Percentiles rank a stretch among this genome's conserved stretches.
These are phyloP conservation scores for Idaea biselata DNA, from an alignment of 2,888 invertebrate genomes.

Conservation along the genomic window DNA sequence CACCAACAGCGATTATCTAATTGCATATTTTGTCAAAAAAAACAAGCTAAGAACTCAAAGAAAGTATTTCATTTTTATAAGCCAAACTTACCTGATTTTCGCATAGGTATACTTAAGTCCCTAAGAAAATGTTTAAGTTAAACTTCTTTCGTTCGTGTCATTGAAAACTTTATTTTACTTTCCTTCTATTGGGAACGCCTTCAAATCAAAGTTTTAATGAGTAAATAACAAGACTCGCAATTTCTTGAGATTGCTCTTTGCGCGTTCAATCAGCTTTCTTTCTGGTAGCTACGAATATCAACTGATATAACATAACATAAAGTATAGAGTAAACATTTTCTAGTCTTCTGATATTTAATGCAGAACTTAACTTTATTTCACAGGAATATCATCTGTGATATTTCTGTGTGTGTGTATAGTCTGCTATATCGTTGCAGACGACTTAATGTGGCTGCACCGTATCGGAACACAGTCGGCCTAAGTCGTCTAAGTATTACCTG, in stretches of 20 bases:
- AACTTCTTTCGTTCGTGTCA: constrained; percentile 46
- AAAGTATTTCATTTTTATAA: background rate
- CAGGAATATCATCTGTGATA: too few relatives aligned
- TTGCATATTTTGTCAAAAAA: too few relatives aligned
- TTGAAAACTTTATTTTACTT: constrained; percentile 59
- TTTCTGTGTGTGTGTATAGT: too few relatives aligned
- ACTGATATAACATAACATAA: too few relatives aligned
- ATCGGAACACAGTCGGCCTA: too few relatives aligned
- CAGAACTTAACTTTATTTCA: too few relatives aligned
- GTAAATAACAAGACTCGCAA: constrained; percentile 68
- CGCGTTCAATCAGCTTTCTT: constrained; percentile 30
- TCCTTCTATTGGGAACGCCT: constrained; percentile 52
- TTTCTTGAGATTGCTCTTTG: constrained; percentile 59
- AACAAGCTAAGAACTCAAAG: background rate
- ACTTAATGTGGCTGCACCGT: too few relatives aligned
- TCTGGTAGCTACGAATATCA: background rate
- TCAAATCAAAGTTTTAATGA: constrained; percentile 73
- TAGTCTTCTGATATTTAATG: constrained; percentile 5
- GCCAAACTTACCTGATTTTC: constrained; percentile 15
- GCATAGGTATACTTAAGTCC: constrained; percentile 24
- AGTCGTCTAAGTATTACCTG: too few relatives aligned
- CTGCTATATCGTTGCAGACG: too few relatives aligned
- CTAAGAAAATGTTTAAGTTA: constrained; percentile 35
- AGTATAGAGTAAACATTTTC: background rate
- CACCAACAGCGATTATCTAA: background rate